Base-by-base conservation (phyloP, 1,140 invertebrate species). In the Armadillidium nasatum region DNA sequence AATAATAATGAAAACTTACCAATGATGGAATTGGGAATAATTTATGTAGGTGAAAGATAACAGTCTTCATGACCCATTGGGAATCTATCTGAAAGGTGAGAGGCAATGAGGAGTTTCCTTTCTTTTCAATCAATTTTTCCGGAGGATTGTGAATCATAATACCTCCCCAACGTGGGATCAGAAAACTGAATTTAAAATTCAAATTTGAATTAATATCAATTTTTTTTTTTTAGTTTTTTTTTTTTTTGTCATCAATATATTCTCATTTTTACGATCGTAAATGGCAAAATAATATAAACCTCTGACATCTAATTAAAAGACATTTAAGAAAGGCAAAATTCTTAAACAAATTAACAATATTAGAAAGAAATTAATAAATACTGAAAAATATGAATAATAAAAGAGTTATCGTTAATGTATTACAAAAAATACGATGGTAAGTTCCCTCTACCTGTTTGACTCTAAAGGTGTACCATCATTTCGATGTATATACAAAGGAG, bases 111-210 rank as follows among this genome's bases (percentile, higher is more conserved):
- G n/a, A 13, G 19, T 22, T 44, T 11, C 77, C 15, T 7, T 66
- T 45, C 10, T 43, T 43, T 50, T 74, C 69, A 74, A 76, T 71
- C 45, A 77, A 68, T 23, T 78, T 33, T 2, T 46, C 6, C 7
- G 78, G 74, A 66, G 83, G 81, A 79, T 88, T 88, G 80, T 85
- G 84, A 13, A 87, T 84, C 78, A 86, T 81, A 44, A 88, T 84
- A 46, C 88, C 94, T 76, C 96, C 96, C 96, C 96, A 98, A 76
- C 93, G 88, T 7, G 94, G 93, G 13, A 94, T 94, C 76, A 96
- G 88, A 83, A 95, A 94, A 0, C 79, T 80, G 76, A 44, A 33
- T 33, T 33, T 33, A 33, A 33, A 33, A 33, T 33, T 33, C 33
- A 33, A 33, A 33, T 33, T 6, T 33, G 33, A 33, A 6, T 33